Evolutionary conservation across 2,888 invertebrate genomes (phyloP).

Genomic region (Theretra japonica): DNA sequence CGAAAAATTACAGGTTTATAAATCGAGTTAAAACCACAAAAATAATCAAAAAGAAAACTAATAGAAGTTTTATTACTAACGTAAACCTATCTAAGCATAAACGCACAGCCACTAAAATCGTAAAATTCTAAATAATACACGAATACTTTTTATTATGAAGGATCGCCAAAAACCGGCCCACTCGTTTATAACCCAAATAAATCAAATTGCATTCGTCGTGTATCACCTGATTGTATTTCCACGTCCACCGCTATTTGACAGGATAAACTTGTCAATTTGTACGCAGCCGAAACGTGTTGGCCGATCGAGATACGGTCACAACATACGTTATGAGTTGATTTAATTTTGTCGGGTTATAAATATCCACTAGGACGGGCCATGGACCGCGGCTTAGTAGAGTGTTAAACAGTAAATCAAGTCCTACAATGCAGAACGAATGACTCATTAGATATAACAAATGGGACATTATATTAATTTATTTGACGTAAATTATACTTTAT

Average conservation of each 20-base stretch:
- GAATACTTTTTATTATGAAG: conserved; percentile 12
- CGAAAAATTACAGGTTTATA: too few relatives aligned
- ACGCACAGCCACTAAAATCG: not conserved
- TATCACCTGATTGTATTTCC: conserved; percentile 48
- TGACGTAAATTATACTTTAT: not conserved
- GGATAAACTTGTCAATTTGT: conserved; percentile 69
- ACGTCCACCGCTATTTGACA: conserved; percentile 59
- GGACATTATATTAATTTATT: not conserved
- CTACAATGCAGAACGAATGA: not conserved
- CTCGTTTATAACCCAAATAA: conserved; percentile 57
- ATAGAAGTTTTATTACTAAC: not conserved
- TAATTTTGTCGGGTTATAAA: conserved; percentile 72
- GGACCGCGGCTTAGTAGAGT: conserved; percentile 35
- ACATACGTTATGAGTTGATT: conserved; percentile 64
- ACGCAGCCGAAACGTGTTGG: conserved; percentile 59
- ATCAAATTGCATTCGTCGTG: conserved; percentile 47
- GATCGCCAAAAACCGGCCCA: conserved; percentile 53
- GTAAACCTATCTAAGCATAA: not conserved
- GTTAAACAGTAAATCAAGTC: conserved; percentile 8
- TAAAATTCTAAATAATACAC: not conserved
- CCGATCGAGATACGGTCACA: conserved; percentile 52
- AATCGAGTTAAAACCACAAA: too few relatives aligned
- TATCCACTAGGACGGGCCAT: conserved; percentile 46
- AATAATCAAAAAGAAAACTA: not conserved
- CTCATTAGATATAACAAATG: not conserved